phyloP scores from a whole-genome alignment of 2,888 invertebrate genomes.

The Brachylomia viminalis region DNA sequence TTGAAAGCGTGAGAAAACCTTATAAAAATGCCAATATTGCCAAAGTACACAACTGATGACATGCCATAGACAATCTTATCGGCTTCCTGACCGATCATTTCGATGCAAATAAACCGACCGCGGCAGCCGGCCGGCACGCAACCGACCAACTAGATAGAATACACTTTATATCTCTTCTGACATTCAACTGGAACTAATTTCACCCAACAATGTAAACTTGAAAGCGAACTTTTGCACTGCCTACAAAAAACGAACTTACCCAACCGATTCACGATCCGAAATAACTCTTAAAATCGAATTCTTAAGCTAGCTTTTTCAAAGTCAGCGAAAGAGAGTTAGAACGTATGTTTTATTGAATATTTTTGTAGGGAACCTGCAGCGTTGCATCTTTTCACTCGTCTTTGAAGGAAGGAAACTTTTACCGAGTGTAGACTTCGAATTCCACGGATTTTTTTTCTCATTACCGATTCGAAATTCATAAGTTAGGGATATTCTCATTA shows the following conservation, averaged over 20 bases:
- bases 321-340: constrained; percentile 43
- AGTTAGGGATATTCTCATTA: constrained; percentile 72
- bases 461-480: constrained; percentile 76
- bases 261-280: constrained; percentile 47
- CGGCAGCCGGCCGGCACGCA: constrained; percentile 53
- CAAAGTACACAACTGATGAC: constrained; percentile 59
- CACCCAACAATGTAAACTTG: constrained; percentile 81
- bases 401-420: constrained; percentile 76
- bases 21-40: constrained; percentile 57
- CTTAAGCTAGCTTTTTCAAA: constrained; percentile 63
- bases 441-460: constrained; percentile 74
- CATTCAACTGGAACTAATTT: constrained; percentile 84
- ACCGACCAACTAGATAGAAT: constrained; percentile 70
- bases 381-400: constrained; percentile 79
- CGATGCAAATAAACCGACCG: constrained; percentile 62
- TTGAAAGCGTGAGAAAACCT: constrained; percentile 52
- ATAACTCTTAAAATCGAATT: constrained; percentile 60
- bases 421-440: constrained; percentile 68
- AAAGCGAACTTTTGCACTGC: constrained; percentile 72
- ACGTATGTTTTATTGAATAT: constrained; percentile 52
- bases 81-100: constrained; percentile 65
- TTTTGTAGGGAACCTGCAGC: constrained; percentile 68
- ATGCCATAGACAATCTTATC: constrained; percentile 59
- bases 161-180: constrained; percentile 78
- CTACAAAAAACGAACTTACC: constrained; percentile 57